Evolutionary conservation across 2,797 vertebrate genomes (phyloP), one percentile per base, ranked within the genome.

Genomic region (Eospalax fontanierii): DNA sequence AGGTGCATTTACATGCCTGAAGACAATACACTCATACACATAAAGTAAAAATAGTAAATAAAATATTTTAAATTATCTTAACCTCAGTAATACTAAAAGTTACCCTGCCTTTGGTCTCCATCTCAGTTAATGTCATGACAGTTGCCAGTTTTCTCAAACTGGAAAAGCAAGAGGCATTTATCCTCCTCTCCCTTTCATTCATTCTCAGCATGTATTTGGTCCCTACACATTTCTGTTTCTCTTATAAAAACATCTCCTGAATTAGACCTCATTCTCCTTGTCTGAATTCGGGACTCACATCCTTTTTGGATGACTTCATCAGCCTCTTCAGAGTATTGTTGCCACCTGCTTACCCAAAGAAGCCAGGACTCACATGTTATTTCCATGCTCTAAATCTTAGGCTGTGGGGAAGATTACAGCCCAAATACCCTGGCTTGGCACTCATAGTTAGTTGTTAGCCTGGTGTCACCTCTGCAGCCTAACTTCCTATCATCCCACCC

Each of bases 121-220:
- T 82, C 65, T 88, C 54, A 68, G 35, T 75, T 90, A 94, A 93
- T 80, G 63, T 46, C 38, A 80, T 66, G 43, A 80, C 22, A 95
- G 57, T 16, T 84, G 40, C 26, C 86, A 81, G n/a, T 88, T 90
- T 71, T 91, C 30, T 96, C 87, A 83, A 91, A 75, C 70, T 91
- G 83, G 80, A 93, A 94, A 94, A 40, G 22, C 57, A 90, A 71
- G 83, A 95, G 46, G 63, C 35, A 74, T 71, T 85, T 89, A 63
- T 88, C 35, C 35, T 83, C 26, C 33, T 82, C 46, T 88, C 38
- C 22, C 0, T 81, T 75, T 82, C 46, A 82, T 87, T 89, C 70
- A 91, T 86, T 92, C 35, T 90, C 63, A 92, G 38, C 30, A 79
- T 79, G 21, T 50, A 90, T 63, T 28, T 86, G 30, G 28, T 86